phyloP scores from a whole-genome alignment of 2,113 vertebrate species.

The Sitta europaea region DNA sequence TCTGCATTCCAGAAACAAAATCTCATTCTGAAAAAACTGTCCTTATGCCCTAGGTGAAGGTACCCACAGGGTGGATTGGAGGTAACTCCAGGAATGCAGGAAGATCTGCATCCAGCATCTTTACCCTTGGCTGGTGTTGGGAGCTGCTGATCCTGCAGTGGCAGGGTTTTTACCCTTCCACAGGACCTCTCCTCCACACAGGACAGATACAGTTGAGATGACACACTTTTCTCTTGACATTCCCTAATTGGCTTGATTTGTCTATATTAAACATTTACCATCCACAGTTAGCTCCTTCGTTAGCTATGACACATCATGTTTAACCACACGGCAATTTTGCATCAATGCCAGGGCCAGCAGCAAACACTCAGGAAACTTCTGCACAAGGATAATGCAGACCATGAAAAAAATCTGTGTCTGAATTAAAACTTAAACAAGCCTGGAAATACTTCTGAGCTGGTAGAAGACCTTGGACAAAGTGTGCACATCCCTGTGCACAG shows the following conservation, averaged over 20 bases:
- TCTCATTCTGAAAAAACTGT: background rate
- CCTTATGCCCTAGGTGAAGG: background rate
- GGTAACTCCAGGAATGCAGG: no score
- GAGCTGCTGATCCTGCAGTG: accelerated
- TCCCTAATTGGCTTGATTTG: constrained; percentile 2
- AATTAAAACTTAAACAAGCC: background rate
- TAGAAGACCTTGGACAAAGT: background rate
- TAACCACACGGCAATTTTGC: background rate
- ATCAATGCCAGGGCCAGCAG: background rate
- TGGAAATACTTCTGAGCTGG: background rate
- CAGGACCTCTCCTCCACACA: background rate
- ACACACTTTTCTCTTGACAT: background rate
- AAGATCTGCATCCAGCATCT: background rate
- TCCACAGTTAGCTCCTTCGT: background rate
- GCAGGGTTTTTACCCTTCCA: background rate
- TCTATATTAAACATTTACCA: background rate
- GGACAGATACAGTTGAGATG: background rate
- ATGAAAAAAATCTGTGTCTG: background rate
- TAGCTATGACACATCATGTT: background rate
- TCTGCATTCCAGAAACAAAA: background rate
- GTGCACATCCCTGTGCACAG: background rate
- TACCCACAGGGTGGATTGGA: background rate
- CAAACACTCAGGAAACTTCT: background rate
- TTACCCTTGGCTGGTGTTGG: background rate
- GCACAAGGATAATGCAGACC: background rate